These are phyloP conservation scores for Arbacia lixula DNA, from an alignment of 53 echinoderm and acorn worm genomes.

Conservation along the genomic window DNA sequence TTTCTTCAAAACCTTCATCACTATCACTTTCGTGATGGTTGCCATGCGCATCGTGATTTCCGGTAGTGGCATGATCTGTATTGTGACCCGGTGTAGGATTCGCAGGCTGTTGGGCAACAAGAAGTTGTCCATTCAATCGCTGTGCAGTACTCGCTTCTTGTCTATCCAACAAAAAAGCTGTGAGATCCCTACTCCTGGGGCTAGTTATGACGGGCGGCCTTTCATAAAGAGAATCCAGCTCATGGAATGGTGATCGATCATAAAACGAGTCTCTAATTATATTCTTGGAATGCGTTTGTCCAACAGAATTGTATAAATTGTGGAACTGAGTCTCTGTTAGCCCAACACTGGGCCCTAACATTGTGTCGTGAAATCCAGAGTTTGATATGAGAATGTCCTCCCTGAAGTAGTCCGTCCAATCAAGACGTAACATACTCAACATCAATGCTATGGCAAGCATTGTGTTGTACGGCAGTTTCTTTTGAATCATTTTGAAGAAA, in stretches of 20 bases:
- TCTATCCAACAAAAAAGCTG: constrained; percentile 80
- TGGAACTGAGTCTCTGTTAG: constrained; percentile 94
- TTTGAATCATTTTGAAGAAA: constrained; percentile 66
- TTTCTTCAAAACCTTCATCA: constrained; percentile 54
- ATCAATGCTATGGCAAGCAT: constrained; percentile 80
- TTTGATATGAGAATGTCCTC: constrained; percentile 39
- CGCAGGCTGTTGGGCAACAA: constrained; percentile 4
- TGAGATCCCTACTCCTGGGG: constrained; percentile 62
- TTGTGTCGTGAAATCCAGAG: constrained; percentile 74
- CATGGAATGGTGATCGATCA: constrained; percentile 61
- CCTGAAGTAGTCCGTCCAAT: constrained; percentile 70
- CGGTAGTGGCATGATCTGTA: background rate
- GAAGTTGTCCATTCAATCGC: constrained; percentile 18
- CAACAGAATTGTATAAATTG: constrained; percentile 81
- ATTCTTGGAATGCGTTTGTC: constrained; percentile 71
- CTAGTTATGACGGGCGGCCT: constrained; percentile 21
- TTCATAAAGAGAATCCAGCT: constrained; percentile 74
- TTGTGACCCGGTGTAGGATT: background rate
- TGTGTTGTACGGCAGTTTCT: constrained; percentile 81
- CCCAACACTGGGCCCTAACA: constrained; percentile 89
- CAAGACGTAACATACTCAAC: constrained; percentile 78
- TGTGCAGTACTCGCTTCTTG: constrained; percentile 58
- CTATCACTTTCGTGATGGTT: constrained; percentile 34
- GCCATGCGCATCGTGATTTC: constrained; percentile 21
- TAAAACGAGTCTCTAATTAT: constrained; percentile 58